Conservation (phyloP, 2,888 invertebrate genomes). For the Antheraea yamamai region DNA sequence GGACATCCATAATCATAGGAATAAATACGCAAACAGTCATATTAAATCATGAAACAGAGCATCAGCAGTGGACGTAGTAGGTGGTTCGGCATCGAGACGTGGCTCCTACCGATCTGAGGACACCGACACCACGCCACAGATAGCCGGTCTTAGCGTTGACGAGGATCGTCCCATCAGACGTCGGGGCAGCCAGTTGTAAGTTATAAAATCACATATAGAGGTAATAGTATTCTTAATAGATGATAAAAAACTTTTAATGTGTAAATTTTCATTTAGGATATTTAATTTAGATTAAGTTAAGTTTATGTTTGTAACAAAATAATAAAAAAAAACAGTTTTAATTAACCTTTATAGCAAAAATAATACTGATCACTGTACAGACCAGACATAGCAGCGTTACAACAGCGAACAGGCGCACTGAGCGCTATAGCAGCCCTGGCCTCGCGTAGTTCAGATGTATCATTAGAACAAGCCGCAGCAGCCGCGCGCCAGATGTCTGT, state of each 20-base stretch:
- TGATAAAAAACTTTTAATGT: not conserved
- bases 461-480: conserved; percentile 75
- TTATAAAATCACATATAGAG: not conserved
- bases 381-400: conserved; percentile 87
- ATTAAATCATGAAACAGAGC: conserved; percentile 70
- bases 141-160: conserved; percentile 84
- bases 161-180: conserved; percentile 89
- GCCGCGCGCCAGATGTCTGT: conserved; percentile 91
- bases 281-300: too few species aligned
- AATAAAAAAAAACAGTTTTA: not conserved
- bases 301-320: not conserved
- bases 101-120: conserved; percentile 86
- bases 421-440: conserved; percentile 70
- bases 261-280: too few species aligned
- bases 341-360: not conserved
- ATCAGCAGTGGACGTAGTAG: conserved; percentile 93
- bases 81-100: conserved; percentile 83
- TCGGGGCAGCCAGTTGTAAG: conserved; percentile 92
- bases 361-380: conserved; percentile 58
- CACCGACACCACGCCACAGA: conserved; percentile 77
- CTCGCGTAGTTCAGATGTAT: conserved; percentile 60
- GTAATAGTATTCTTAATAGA: not conserved
- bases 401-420: conserved; percentile 82
- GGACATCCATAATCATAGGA: not conserved
- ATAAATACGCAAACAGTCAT: too few species aligned